A percentile compares a stretch with the other conserved stretches of the same genome.
phyloP scores from a whole-genome alignment of 2,113 vertebrate species.

The Poicephalus meyeri region DNA sequence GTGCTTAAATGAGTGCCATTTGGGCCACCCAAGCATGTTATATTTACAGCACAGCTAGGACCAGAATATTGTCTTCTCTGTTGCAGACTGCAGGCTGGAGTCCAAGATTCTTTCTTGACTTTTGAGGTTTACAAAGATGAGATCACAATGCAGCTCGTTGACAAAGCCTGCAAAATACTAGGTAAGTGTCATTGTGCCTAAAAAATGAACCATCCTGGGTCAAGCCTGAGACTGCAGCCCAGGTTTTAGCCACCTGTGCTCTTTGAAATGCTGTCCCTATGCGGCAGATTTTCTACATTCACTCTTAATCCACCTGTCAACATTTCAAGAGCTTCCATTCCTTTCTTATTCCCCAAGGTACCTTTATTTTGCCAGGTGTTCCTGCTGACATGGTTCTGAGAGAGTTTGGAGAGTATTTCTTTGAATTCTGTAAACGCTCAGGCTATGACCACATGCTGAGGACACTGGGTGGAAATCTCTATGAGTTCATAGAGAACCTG shows the following conservation, averaged over 20 bases:
- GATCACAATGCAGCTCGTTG: slow-evolving; percentile 75
- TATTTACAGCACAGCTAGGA: not conserved
- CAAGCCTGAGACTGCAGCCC: not conserved
- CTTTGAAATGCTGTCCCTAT: not conserved
- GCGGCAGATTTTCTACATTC: not conserved
- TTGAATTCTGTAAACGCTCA: slow-evolving; percentile 83
- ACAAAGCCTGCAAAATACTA: slow-evolving; percentile 78
- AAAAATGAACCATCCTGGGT: not conserved
- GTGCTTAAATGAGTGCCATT: not conserved
- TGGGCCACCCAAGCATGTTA: not conserved
- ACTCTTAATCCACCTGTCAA: not conserved
- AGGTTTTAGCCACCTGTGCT: not conserved
- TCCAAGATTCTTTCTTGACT: slow-evolving; percentile 79
- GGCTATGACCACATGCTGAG: slow-evolving; percentile 84
- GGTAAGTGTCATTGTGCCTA: slow-evolving; percentile 49
- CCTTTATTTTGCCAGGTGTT: slow-evolving; percentile 68
- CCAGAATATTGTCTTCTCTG: not conserved
- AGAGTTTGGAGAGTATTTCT: slow-evolving; percentile 84
- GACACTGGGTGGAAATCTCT: slow-evolving; percentile 81
- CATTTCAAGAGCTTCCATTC: not conserved
- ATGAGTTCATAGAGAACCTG: slow-evolving; percentile 83
- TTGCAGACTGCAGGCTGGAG: slow-evolving; percentile 70
- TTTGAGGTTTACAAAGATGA: slow-evolving; percentile 81
- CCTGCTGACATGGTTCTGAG: slow-evolving; percentile 74
- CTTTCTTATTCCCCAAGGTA: not conserved